These are phyloP conservation scores for Hypomecis punctinalis DNA, from an alignment of 2,888 invertebrate genomes.

Conservation along the genomic window DNA sequence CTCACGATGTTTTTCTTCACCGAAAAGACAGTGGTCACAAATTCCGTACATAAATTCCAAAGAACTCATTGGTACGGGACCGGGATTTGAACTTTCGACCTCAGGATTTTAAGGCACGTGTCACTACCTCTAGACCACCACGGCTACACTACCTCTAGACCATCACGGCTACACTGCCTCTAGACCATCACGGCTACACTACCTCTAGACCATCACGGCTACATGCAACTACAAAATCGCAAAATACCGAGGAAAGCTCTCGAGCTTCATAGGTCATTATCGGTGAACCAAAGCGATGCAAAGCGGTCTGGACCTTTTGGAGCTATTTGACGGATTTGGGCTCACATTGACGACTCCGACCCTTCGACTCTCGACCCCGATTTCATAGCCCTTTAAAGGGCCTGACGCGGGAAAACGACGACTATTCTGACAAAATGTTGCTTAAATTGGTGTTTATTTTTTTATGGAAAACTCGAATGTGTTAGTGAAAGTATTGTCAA, in stretches of 20 bases:
- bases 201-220: background rate
- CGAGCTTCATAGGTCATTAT: conserved; percentile 6
- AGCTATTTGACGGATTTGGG: conserved; percentile 25
- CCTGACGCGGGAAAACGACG: conserved; percentile 12
- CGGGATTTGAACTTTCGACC: too few relatives aligned
- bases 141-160: too few relatives aligned
- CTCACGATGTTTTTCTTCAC: too few relatives aligned
- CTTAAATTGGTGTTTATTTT: background rate
- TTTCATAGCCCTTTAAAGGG: conserved; percentile 15
- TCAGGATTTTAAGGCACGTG: too few relatives aligned
- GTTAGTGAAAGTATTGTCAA: too few relatives aligned
- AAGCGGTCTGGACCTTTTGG: conserved; percentile 9
- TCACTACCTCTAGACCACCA: too few relatives aligned
- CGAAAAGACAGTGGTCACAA: too few relatives aligned
- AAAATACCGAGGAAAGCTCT: background rate
- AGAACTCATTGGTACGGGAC: too few relatives aligned
- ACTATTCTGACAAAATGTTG: background rate
- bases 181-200: too few relatives aligned
- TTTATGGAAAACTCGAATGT: background rate
- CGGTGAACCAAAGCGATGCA: background rate
- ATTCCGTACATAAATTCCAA: too few relatives aligned
- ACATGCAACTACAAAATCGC: conserved; percentile 1
- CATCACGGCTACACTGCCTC: too few relatives aligned
- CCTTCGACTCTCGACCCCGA: conserved; percentile 27
- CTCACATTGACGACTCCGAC: conserved; percentile 14